A percentile compares a stretch with the other conserved stretches of the same genome.
These are phyloP conservation scores for Lepus timidus DNA, from an alignment of 2,113 vertebrate genomes.

Conservation along the genomic window DNA sequence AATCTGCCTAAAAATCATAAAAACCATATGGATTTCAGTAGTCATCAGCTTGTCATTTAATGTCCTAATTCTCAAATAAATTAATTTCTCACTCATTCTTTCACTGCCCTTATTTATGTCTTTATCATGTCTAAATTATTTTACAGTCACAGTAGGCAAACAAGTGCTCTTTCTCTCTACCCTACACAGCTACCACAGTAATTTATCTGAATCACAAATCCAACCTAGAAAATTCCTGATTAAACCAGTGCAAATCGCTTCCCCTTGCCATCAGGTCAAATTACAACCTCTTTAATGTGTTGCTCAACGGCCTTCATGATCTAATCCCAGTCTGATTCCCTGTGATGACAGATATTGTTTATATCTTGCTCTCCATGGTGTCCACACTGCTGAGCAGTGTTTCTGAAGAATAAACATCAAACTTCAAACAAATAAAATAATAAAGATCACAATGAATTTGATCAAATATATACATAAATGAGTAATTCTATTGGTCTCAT, in stretches of 20 bases:
- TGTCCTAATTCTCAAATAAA: neutral
- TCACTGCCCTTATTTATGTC: neutral
- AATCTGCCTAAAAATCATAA: neutral
- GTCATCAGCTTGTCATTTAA: neutral
- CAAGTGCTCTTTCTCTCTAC: neutral
- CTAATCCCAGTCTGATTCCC: constrained; percentile 8
- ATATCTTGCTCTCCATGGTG: neutral
- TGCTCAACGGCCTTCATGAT: neutral
- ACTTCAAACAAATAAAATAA: constrained; percentile 40
- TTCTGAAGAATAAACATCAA: constrained; percentile 6
- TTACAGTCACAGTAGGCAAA: neutral
- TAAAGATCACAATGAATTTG: neutral
- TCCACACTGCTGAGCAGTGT: neutral
- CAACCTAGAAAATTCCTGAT: neutral
- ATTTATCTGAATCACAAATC: neutral
- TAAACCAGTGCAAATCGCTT: neutral
- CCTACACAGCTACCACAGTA: neutral
- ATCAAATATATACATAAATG: neutral
- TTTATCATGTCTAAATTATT: neutral
- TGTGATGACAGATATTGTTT: neutral
- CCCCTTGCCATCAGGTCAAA: constrained; percentile 9
- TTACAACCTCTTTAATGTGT: neutral
- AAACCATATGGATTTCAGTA: neutral
- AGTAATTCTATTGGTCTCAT: neutral
- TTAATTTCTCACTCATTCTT: neutral